Conservation (phyloP, 1,140 invertebrate species). For the Zaprionus tsacasi region DNA sequence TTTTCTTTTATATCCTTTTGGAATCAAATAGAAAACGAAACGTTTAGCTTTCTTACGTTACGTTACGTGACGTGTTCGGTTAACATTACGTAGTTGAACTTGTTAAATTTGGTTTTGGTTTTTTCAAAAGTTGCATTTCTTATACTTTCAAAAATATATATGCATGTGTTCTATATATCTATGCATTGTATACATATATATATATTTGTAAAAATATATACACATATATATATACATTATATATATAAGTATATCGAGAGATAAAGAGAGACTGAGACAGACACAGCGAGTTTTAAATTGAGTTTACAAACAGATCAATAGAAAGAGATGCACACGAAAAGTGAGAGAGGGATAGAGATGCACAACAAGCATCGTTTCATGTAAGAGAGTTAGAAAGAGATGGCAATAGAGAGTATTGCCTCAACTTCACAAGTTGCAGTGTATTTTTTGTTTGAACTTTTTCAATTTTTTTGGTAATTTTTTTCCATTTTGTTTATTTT, state of each 20-base stretch:
- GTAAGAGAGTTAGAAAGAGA: constrained; percentile 45
- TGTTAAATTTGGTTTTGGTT: constrained; percentile 42
- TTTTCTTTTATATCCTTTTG: constrained; percentile 28
- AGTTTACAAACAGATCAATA: constrained; percentile 9
- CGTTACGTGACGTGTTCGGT: constrained; percentile 18
- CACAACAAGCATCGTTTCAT: not conserved
- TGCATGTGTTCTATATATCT: constrained; percentile 33
- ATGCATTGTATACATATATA: constrained; percentile 51
- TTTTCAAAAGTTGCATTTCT: constrained; percentile 76
- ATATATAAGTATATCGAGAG: constrained; percentile 24
- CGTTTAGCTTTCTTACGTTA: constrained; percentile 19
- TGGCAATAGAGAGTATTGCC: constrained; percentile 28
- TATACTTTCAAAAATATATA: constrained; percentile 77
- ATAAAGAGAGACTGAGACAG: constrained; percentile 40
- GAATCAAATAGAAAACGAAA: constrained; percentile 43
- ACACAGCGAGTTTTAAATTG: constrained; percentile 33
- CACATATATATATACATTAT: constrained; percentile 56
- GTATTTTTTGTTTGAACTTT: constrained; percentile 28
- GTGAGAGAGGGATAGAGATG: constrained; percentile 14
- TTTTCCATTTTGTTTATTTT: constrained; percentile 12
- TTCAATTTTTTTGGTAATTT: constrained; percentile 42
- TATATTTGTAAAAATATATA: constrained; percentile 47
- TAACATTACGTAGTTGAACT: constrained; percentile 18
- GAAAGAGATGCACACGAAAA: constrained; percentile 10
- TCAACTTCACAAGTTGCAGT: constrained; percentile 36